Evolutionary conservation across 2,888 invertebrate species (phyloP), one percentile per base, ranked within the genome.

Genomic region (Parthenolecanium corni): DNA sequence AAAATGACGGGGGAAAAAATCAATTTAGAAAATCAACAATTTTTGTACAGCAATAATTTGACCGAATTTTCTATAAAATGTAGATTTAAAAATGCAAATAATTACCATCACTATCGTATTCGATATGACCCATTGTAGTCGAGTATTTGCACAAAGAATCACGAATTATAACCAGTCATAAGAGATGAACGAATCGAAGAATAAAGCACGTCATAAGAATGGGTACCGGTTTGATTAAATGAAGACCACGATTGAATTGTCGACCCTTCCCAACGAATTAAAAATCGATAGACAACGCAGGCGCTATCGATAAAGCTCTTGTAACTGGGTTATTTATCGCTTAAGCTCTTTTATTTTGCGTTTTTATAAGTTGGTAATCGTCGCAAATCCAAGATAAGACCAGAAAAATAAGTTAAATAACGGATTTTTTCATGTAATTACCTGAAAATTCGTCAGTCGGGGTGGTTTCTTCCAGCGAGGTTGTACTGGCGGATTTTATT

Each of bases 401-500:
- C 31, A 31, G 31, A 31, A 31, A 31, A 6, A 44, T 12, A 38
- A 9, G 38, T 38, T 38, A 11, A 38, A 11, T 44, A 3, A 16
- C 18, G 18, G 14, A 3, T n/a, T 3, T 44, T 44, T 4, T 14
- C 4, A 44, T 12, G 12, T 47, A 47, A 23, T 40, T 73, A 83
- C 84, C 85, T 56, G 85, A 85, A 68, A 81, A 80, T 23, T 85
- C 85, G 68, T 86, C 86, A 52, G 84, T 83, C 0, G 86, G 86
- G 16, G 85, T 85, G 1, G 85, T 79, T 47, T 85, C 83, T 68
- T 86, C 86, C 40, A 86, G 84, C 66, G 84, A 83, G 36, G 80
- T 78, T 64, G 85, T 78, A 69, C 84, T 81, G 56, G 86, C 84
- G 31, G 86, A 85, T 49, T 84, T 82, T 70, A 86, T 80, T 67